Base-by-base conservation (phyloP, 1,140 invertebrate species). In the Aphelenchoides fujianensis region DNA sequence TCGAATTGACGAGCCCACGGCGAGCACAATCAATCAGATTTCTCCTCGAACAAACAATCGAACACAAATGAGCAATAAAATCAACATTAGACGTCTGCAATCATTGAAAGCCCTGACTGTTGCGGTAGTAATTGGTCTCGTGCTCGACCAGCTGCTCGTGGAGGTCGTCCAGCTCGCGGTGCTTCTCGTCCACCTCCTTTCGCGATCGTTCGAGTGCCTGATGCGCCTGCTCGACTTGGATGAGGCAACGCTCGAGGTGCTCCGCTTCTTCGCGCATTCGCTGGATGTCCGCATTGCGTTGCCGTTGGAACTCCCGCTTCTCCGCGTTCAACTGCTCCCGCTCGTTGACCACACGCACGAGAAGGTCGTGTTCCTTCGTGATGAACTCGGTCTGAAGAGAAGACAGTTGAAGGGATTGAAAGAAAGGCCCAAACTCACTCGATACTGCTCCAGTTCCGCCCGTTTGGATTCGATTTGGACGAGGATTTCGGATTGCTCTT, bases 301-400 rank as follows among this genome's bases (percentile, higher is more conserved):
- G 78, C 19, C 36, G 71, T 61, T 69, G 16, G 68, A 78, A 78
- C 35, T 77, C 66, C 23, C 74, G 31, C 30, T 61, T 31, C 68
- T 80, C 36, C 9, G 69, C 30, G 32, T 80, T 68, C 23, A 78
- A 35, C 31, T 73, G 28, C 3, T 63, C 66, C 2, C 70, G 35
- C 64, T 78, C 76, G 66, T 78, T 78, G 2, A 78, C 70, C 28
- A 78, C 70, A 30, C 76, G 74, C 28, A 70, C 62, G 19, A 78
- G 64, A 28, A 78, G 53, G 68, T 78, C 76, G 53, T 78, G 76
- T 54, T 78, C 78, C 53, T 72, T 70, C 9, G 32, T 55, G 9
- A 78, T 32, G 48, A 78, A 78, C 30, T 78, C 78, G n/a, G 57
- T 57, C 71, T 73, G 71, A 7, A 74, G 12, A 3, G 16, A 23